phyloP scores from a whole-genome alignment of 2,113 vertebrate species.

The Spheniscus mendiculus region DNA sequence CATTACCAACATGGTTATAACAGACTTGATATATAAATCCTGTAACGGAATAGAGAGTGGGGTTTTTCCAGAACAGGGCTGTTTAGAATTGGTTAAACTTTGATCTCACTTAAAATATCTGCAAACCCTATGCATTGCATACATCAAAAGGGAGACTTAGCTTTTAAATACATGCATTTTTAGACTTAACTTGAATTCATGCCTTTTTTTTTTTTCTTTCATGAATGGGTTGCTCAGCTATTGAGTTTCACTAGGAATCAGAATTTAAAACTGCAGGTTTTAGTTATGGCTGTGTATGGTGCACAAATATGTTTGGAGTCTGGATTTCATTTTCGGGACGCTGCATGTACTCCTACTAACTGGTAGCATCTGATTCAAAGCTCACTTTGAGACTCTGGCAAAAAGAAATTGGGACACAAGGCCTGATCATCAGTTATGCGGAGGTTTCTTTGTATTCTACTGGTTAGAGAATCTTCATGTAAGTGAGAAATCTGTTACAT shows the following conservation, averaged over 20 bases:
- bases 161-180: neutral
- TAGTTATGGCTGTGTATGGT: neutral
- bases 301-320: neutral
- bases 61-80: neutral
- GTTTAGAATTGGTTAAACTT: neutral
- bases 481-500: neutral
- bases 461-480: neutral
- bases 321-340: neutral
- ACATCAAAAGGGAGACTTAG: neutral
- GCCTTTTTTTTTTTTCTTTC: neutral
- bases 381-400: neutral
- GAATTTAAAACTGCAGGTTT: neutral
- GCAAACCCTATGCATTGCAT: neutral
- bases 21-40: neutral
- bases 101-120: neutral
- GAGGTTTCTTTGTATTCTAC: neutral
- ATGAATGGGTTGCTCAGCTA: neutral
- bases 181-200: neutral
- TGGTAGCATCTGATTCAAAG: neutral
- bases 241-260: neutral
- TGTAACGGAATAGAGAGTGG: neutral
- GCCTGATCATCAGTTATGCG: neutral
- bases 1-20: neutral
- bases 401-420: neutral
- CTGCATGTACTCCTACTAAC: neutral